Base-by-base conservation (phyloP, 1,140 invertebrate genomes). In the Diprion similis region DNA sequence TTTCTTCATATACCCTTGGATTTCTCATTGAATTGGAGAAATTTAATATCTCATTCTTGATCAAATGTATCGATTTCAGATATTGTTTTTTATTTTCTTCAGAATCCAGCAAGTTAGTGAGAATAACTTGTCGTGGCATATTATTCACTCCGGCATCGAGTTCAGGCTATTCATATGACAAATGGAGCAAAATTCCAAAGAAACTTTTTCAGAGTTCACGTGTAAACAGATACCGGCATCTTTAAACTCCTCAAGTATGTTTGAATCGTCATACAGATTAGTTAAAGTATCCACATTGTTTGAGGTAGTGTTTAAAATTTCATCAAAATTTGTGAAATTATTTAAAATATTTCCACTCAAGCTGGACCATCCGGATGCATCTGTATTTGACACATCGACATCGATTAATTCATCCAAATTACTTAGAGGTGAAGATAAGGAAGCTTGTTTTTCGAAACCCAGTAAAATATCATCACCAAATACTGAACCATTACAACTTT, bases 151-250 rank as follows among this genome's bases (percentile, higher is more conserved):
- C 46, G 46, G n/a, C 17, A 77, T 75, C 47, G 71, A 78, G 71
- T 77, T 80, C 19, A 77, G 70, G 67, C 79, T 85, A 75, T 84
- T 84, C 48, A 81, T 70, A 69, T 87, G 81, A 51, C 89, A 91
- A 68, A 79, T 85, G 0, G 87, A 81, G 77, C 89, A 91, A 75
- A 87, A 90, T 77, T 90, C 90, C 65, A 91, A 76, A 6, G 90
- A 90, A 68, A 91, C 86, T 81, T 84, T 86, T 65, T 87, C 86
- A 73, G 86, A 85, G 68, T 89, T 89, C 10, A 91, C 86, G 73
- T 91, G 90, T 6, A 91, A 81, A 75, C 90, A 91, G 8, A 91
- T 84, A 64, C 90, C 90, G 46, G 77, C 59, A 13, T 74, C 76
- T 8, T 78, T 72, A 8, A 79, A 46, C 67, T 73, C 76, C 13